Evolutionary conservation across 2,888 invertebrate species (phyloP).

Genomic region (Ophion slaviceki): DNA sequence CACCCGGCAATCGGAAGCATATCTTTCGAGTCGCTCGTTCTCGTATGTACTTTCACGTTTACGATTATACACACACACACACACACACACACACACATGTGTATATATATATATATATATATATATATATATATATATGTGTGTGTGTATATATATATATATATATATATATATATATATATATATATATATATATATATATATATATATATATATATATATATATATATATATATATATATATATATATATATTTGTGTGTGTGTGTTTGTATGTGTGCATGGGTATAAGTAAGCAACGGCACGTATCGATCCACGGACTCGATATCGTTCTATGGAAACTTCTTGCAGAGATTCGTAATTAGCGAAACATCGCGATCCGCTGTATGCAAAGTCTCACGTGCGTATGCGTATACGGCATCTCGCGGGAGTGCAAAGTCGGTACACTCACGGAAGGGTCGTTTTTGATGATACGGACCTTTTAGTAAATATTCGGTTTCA

Average conservation of each 20-base stretch:
- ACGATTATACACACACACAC: no score
- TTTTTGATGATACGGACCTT: no score
- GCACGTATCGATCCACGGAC: slow-evolving; percentile 55
- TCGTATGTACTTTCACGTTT: background rate
- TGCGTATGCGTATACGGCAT: background rate
- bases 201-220: no score
- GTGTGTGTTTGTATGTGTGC: background rate
- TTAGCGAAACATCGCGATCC: slow-evolving; percentile 62
- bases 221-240: background rate
- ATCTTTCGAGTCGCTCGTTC: slow-evolving; percentile 40
- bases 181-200: no score
- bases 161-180: no score
- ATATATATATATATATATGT: no score
- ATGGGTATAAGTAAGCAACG: slow-evolving; percentile 13
- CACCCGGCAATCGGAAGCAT: slow-evolving; percentile 47
- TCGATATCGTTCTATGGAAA: slow-evolving; percentile 41
- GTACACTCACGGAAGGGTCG: no score
- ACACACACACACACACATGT: no score
- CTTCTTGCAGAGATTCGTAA: slow-evolving; percentile 46
- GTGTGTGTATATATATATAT: no score
- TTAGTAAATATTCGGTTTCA: no score
- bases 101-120: no score
- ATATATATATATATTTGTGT: background rate
- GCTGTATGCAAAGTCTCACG: slow-evolving; percentile 13
- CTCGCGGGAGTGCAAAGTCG: no score